A percentile compares a stretch with the other conserved stretches of the same genome.
Evolutionary conservation across 2,888 invertebrate species (phyloP).

Genomic region (Acleris literana): DNA sequence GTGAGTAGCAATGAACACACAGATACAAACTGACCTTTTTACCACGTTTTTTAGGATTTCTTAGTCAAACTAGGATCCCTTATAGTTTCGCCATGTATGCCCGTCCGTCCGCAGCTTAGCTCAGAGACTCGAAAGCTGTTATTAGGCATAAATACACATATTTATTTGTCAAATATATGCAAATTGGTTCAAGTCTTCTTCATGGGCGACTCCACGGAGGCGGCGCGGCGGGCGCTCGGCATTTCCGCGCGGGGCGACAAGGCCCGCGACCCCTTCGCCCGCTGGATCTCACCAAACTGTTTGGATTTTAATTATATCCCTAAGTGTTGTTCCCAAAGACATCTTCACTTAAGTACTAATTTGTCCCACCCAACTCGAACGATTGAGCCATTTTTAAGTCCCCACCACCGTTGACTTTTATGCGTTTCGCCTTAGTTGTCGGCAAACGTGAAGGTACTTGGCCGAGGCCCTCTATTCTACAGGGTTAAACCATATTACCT

Average conservation of each 20-base stretch:
- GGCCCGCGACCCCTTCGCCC: constrained; percentile 50
- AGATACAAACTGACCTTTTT: too few relatives aligned
- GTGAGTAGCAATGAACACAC: too few relatives aligned
- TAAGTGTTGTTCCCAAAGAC: constrained; percentile 79
- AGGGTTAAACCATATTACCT: too few relatives aligned
- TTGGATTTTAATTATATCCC: constrained; percentile 81
- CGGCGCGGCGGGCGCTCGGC: constrained; percentile 54
- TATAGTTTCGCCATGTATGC: too few relatives aligned
- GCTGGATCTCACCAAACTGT: constrained; percentile 60
- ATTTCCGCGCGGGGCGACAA: constrained; percentile 76
- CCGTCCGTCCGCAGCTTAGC: too few relatives aligned
- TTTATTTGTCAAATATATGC: too few relatives aligned
- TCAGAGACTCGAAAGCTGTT: too few relatives aligned
- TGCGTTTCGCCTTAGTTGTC: constrained; percentile 24
- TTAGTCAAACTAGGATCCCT: too few relatives aligned
- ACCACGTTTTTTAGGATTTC: too few relatives aligned
- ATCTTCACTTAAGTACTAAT: constrained; percentile 76
- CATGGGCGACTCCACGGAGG: constrained; percentile 46
- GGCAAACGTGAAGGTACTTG: background rate
- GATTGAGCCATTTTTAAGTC: constrained; percentile 57
- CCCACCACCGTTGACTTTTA: constrained; percentile 25
- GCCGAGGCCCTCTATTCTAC: too few relatives aligned
- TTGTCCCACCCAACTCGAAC: constrained; percentile 71
- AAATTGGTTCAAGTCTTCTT: too few relatives aligned
- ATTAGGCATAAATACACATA: too few relatives aligned